Evolutionary conservation across 92 coral and sea anemone genomes (phyloP).

Genomic region (Porites divaricata): DNA sequence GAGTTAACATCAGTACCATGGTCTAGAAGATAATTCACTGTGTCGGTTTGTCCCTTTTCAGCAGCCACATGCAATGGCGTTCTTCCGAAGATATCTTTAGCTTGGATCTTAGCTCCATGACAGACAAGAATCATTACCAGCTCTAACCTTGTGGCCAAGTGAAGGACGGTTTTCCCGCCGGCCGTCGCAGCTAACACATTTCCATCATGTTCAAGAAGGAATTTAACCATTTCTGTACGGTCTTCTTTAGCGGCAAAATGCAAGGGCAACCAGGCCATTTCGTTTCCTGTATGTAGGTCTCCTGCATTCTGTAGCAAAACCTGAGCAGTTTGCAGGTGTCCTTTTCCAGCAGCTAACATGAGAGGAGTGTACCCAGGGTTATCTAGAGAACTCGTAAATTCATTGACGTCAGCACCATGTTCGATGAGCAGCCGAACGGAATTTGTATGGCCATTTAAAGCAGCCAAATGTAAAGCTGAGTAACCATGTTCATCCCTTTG

Average conservation of each 20-base stretch:
- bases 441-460: constrained; percentile 42
- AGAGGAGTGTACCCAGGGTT: constrained; percentile 51
- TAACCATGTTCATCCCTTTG: neutral
- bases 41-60: constrained; percentile 17
- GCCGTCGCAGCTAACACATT: neutral
- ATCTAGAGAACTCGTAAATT: neutral
- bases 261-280: neutral
- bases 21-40: constrained; percentile 10
- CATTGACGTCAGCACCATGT: constrained; percentile 47
- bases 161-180: constrained; percentile 6
- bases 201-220: constrained; percentile 1
- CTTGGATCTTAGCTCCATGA: constrained; percentile 5
- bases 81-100: neutral
- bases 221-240: constrained; percentile 5
- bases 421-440: constrained; percentile 53
- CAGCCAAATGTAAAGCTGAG: constrained; percentile 53
- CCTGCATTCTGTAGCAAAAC: constrained; percentile 1
- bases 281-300: neutral
- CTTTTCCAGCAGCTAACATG: constrained; percentile 45
- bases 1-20: constrained; percentile 27
- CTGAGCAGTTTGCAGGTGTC: constrained; percentile 17
- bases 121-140: constrained; percentile 36
- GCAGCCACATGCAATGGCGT: constrained; percentile 34
- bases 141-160: constrained; percentile 13
- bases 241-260: constrained; percentile 21